phyloP scores from a whole-genome alignment of 2,113 vertebrate species.

The Sclerurus mexicanus region DNA sequence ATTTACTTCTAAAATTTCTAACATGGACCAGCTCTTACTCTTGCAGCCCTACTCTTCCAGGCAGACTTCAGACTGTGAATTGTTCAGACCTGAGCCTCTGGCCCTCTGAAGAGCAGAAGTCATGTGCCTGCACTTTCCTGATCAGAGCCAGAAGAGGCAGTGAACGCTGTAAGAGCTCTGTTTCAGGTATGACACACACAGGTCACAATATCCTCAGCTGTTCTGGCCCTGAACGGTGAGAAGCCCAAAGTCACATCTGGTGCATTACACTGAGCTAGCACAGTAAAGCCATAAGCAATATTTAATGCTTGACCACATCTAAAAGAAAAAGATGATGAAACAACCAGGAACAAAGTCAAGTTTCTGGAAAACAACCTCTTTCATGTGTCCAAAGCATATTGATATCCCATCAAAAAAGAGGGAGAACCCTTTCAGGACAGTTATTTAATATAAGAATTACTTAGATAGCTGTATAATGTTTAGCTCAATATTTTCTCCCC shows the following conservation, averaged over 20 bases:
- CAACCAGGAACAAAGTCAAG: neutral
- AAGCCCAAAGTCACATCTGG: neutral
- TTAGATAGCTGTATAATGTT: neutral
- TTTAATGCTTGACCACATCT: neutral
- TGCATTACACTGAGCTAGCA: neutral
- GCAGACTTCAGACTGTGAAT: neutral
- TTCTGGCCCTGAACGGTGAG: neutral
- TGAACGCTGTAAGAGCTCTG: fast-evolving
- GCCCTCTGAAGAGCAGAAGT: neutral
- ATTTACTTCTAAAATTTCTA: neutral
- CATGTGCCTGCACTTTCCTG: neutral
- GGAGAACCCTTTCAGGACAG: neutral
- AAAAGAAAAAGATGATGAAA: neutral
- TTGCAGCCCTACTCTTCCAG: neutral
- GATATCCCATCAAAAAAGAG: neutral
- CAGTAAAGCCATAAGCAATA: neutral
- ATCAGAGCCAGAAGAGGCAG: neutral
- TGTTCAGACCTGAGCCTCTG: neutral
- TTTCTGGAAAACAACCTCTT: neutral
- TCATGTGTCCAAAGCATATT: neutral
- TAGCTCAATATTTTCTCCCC: neutral
- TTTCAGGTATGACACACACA: neutral
- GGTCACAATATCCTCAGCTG: neutral
- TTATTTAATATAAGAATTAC: neutral
- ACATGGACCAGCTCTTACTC: neutral